Conservation (phyloP, 2,888 invertebrate genomes). For the Drosophila melanosoma region DNA sequence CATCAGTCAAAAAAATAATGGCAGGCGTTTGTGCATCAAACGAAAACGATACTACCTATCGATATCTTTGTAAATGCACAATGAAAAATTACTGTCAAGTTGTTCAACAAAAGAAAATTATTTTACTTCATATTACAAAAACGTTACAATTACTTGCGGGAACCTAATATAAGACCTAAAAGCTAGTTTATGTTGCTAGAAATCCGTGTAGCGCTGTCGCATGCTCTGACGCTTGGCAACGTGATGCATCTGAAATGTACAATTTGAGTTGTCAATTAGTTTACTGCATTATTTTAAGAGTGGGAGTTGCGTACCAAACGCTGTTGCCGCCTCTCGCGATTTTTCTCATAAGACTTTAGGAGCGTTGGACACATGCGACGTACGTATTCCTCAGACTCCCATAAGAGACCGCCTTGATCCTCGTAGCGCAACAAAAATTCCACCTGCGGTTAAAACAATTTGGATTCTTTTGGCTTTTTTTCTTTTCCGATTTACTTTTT, state of each 20-base stretch:
- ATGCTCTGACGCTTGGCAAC: conserved; percentile 80
- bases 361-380: conserved; percentile 74
- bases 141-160: conserved; percentile 68
- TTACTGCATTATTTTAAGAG: background rate
- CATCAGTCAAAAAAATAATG: background rate
- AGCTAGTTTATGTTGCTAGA: conserved; percentile 65
- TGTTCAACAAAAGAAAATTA: conserved; percentile 77
- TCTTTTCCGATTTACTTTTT: too few species aligned
- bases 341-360: conserved; percentile 75
- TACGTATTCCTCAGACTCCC: conserved; percentile 79
- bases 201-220: conserved; percentile 81
- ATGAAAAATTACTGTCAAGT: conserved; percentile 1
- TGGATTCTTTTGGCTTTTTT: background rate
- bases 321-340: conserved; percentile 76
- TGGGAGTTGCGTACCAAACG: conserved; percentile 67
- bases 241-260: conserved; percentile 74
- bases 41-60: conserved; percentile 15
- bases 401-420: conserved; percentile 73
- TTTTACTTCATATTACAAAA: conserved; percentile 79
- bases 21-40: background rate
- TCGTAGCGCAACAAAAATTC: conserved; percentile 79
- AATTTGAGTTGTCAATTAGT: background rate
- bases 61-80: background rate
- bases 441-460: conserved; percentile 54
- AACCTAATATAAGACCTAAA: conserved; percentile 64